Conservation (phyloP, 2,113 vertebrate species). For the Amphiprion percula region DNA sequence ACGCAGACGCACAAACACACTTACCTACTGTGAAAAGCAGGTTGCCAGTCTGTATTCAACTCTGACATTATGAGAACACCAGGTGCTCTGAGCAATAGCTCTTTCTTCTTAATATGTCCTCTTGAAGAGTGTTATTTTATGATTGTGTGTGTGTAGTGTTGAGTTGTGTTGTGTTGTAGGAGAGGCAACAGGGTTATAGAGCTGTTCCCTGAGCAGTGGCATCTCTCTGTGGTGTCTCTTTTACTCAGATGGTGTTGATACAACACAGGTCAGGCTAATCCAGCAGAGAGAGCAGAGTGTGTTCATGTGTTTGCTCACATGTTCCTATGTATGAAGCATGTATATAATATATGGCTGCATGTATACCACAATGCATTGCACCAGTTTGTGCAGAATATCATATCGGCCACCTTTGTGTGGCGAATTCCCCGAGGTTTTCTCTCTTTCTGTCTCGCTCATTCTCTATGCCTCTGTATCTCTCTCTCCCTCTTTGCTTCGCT, state of each 20-base stretch:
- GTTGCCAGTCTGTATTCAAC: conserved; percentile 42
- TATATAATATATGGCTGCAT: neutral
- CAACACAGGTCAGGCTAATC: conserved; percentile 39
- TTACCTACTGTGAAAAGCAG: conserved; percentile 18
- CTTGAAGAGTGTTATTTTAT: conserved; percentile 28
- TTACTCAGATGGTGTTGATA: conserved; percentile 18
- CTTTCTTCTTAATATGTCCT: conserved; percentile 27
- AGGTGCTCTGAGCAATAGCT: conserved; percentile 59
- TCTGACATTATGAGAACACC: conserved; percentile 71
- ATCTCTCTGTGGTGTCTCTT: conserved; percentile 8
- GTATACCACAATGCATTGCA: neutral
- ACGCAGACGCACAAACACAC: neutral
- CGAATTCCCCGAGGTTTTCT: conserved; percentile 14
- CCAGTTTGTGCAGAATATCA: neutral
- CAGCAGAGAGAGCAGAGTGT: neutral
- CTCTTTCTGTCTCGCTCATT: neutral
- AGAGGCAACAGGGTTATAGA: conserved; percentile 40
- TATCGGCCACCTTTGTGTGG: conserved; percentile 16
- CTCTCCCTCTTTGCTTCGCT: conserved; percentile 24
- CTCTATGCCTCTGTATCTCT: neutral
- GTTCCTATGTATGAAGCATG: neutral
- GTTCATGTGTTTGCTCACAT: neutral
- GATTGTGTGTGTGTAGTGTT: conserved; percentile 5
- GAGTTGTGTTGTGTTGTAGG: neutral
- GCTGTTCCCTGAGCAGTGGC: conserved; percentile 21